Evolutionary conservation across 2,888 invertebrate genomes (phyloP), one percentile per base, ranked within the genome.

Genomic region (Epirrhoe alternata): DNA sequence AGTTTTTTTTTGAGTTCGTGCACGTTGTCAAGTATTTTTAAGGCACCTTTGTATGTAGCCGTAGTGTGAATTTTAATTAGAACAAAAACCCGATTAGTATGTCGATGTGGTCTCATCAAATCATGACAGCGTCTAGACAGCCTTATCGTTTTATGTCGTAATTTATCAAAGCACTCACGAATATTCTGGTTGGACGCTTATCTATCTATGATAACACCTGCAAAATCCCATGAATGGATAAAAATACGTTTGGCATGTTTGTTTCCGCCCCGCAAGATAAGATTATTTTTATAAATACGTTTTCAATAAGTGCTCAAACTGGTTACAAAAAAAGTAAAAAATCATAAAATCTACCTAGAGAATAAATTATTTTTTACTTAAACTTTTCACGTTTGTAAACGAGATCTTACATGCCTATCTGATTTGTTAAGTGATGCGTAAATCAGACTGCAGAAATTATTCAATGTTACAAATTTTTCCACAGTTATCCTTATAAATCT

Each of bases 201-300:
- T 61, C 61, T 33, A 56, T 17, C 61, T 33, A 56, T 17, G 58
- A 61, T 61, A 71, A 66, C 30, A 57, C 53, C 17, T 17, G 59
- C 56, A 31, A 61, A 61, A 62, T 45, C 55, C 58, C 61, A 59
- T 61, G 10, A n/a, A 62, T 49, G 8, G 58, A 42, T 42, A 42
- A 61, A 61, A 65, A 61, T 66, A 60, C 31, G 42, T 50, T 55
- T 38, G 45, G 47, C 3, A 8, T 38, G 7, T 38, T 38, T 10
- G 35, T 8, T 7, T 38, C 10, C 8, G 10, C 35, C 35, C n/a
- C 10, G 8, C 35, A 38, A 6, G 10, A 38, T 10, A 38, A 8
- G 7, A 8, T 38, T 38, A 38, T 38, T 38, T 38, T 38, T 38
- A 38, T 38, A 38, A 38, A 38, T 38, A 10, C 35, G 35, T 2